phyloP scores from a whole-genome alignment of 2,888 invertebrate genomes.

The Polyommatus icarus region DNA sequence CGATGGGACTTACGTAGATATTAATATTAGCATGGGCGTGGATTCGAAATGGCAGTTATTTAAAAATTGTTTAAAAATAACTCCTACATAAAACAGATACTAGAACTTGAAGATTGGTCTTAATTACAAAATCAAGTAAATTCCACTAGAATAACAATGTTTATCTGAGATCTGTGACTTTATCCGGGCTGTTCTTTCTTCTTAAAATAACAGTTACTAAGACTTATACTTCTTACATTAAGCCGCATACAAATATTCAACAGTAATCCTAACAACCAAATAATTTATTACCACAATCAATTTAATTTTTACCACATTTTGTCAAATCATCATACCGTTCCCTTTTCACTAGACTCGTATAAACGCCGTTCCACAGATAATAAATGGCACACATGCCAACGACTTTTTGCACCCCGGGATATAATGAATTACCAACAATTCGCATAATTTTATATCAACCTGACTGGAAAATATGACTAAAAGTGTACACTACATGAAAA shows the following conservation, averaged over 20 bases:
- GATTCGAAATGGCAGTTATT: too few species aligned
- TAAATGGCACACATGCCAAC: constrained; percentile 40
- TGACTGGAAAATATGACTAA: constrained; percentile 33
- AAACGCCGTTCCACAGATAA: constrained; percentile 34
- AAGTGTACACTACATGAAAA: neutral
- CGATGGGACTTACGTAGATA: too few species aligned
- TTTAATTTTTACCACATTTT: neutral
- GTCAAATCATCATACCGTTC: neutral
- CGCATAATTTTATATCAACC: constrained; percentile 44
- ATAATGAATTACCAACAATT: constrained; percentile 44
- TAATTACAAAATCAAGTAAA: too few species aligned
- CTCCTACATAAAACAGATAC: too few species aligned
- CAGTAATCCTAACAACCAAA: neutral
- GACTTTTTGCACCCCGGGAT: constrained; percentile 43
- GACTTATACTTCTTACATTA: too few species aligned
- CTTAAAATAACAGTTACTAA: too few species aligned
- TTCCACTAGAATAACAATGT: too few species aligned
- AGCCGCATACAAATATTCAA: neutral
- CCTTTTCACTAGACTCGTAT: constrained; percentile 10
- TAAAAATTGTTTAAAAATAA: too few species aligned
- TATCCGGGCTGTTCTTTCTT: too few species aligned
- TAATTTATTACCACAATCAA: neutral
- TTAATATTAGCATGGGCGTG: too few species aligned
- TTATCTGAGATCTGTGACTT: too few species aligned
- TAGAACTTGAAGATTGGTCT: too few species aligned